phyloP scores from a whole-genome alignment of 1,140 invertebrate genomes.

The Atta colombica region DNA sequence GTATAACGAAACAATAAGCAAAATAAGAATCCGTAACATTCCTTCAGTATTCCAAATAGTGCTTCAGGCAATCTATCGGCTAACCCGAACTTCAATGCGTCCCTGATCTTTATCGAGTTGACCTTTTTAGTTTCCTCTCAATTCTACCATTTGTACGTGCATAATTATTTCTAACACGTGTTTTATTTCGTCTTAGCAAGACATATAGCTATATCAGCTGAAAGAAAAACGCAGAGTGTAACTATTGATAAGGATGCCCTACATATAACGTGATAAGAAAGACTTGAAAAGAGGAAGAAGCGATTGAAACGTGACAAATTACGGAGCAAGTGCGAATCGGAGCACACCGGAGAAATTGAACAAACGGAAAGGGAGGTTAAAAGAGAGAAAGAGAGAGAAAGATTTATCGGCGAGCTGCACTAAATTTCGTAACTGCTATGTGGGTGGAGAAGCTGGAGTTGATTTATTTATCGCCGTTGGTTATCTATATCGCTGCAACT shows the following conservation, averaged over 20 bases:
- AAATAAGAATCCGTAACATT: constrained; percentile 32
- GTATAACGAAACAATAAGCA: constrained; percentile 21
- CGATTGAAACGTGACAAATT: constrained; percentile 53
- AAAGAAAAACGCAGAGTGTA: neutral
- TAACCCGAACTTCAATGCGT: constrained; percentile 33
- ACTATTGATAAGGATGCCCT: constrained; percentile 16
- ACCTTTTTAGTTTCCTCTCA: constrained; percentile 43
- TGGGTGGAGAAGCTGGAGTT: constrained; percentile 51
- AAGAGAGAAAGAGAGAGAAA: neutral
- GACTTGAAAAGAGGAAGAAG: constrained; percentile 20
- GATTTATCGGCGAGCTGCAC: constrained; percentile 41
- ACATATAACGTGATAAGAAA: constrained; percentile 40
- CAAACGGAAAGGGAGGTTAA: constrained; percentile 18
- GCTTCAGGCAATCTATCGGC: constrained; percentile 39
- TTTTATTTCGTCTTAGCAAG: neutral
- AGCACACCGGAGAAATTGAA: neutral
- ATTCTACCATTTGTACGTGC: constrained; percentile 8
- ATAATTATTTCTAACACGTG: constrained; percentile 25
- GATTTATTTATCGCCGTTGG: constrained; percentile 41
- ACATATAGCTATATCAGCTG: neutral
- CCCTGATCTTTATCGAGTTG: constrained; percentile 43
- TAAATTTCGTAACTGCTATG: constrained; percentile 57
- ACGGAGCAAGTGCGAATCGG: constrained; percentile 25
- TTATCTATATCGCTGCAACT: constrained; percentile 49
- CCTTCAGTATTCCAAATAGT: constrained; percentile 18